Evolutionary conservation across 2,888 invertebrate genomes (phyloP).

Genomic region (Myopa tessellatipennis): DNA sequence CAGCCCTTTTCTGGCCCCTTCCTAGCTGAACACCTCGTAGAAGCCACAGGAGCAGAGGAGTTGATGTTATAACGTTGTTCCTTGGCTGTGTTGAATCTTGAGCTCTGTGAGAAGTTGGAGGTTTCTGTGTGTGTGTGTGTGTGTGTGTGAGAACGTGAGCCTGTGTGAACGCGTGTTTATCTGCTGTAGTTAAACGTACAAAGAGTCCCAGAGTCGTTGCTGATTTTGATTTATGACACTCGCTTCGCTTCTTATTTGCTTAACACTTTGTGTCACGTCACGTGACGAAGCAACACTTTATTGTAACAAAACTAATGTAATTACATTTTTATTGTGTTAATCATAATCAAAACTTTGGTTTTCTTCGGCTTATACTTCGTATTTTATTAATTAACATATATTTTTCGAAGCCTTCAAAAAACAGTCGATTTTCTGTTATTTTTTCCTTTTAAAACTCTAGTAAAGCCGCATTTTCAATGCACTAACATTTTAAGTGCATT

Average conservation of each 20-base stretch:
- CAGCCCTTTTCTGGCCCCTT: not conserved
- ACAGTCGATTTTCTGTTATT: no score
- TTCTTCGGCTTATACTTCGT: not conserved
- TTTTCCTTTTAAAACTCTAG: not conserved
- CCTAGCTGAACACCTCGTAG: no score
- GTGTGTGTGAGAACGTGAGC: not conserved
- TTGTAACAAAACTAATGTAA: not conserved
- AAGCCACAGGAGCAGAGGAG: no score
- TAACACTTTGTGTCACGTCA: constrained; percentile 22
- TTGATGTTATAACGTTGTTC: no score
- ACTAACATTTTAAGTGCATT: not conserved
- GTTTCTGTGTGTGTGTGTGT: constrained; percentile 8
- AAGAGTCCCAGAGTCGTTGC: not conserved
- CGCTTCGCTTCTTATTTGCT: constrained; percentile 22
- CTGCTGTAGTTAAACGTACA: not conserved
- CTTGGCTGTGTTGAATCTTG: no score
- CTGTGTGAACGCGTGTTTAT: not conserved
- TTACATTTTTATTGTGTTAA: not conserved
- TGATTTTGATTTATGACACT: constrained; percentile 27
- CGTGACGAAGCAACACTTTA: not conserved
- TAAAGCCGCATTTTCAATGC: not conserved
- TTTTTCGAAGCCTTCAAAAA: no score
- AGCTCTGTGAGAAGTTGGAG: not conserved
- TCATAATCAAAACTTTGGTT: not conserved
- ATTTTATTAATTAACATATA: not conserved